A percentile compares a stretch with the other conserved stretches of the same genome.
Conservation (phyloP, 1,140 invertebrate genomes). For the Aphidius gifuensis region DNA sequence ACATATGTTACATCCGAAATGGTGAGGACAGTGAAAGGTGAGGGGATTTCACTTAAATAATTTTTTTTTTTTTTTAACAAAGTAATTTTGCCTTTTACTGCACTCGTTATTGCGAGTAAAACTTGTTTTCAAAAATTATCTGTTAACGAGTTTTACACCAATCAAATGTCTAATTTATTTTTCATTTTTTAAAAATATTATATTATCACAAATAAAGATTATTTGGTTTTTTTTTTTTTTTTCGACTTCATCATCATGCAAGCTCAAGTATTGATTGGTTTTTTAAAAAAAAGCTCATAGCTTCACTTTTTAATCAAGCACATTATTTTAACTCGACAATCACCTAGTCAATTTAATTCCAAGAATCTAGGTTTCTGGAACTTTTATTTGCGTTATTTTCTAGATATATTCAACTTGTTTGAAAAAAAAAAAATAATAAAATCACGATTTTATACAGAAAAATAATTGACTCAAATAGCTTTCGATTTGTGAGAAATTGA, state of each 20-base stretch:
- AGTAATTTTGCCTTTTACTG: too few species aligned
- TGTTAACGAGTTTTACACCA: conserved; percentile 25
- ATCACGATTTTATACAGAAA: not conserved
- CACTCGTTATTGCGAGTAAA: too few species aligned
- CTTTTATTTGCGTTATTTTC: not conserved
- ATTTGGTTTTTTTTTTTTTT: too few species aligned
- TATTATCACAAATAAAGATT: too few species aligned
- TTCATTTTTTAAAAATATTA: too few species aligned
- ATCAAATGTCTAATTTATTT: conserved; percentile 11
- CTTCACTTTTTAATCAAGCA: conserved; percentile 34
- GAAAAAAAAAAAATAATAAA: conserved; percentile 9
- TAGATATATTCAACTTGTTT: not conserved
- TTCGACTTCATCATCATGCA: too few species aligned
- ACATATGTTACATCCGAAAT: not conserved
- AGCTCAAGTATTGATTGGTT: too few species aligned
- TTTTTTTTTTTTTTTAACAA: not conserved
- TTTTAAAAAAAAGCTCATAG: not conserved
- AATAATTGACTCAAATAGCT: not conserved
- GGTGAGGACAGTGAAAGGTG: conserved; percentile 33
- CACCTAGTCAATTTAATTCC: too few species aligned
- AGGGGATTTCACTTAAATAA: conserved; percentile 36
- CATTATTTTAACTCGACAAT: conserved; percentile 18
- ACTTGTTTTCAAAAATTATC: too few species aligned
- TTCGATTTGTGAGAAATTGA: too few species aligned
- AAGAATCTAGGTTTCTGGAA: conserved; percentile 37